Evolutionary conservation across 2,888 invertebrate species (phyloP), one percentile per base, ranked within the genome.

Genomic region (Formica aserva): DNA sequence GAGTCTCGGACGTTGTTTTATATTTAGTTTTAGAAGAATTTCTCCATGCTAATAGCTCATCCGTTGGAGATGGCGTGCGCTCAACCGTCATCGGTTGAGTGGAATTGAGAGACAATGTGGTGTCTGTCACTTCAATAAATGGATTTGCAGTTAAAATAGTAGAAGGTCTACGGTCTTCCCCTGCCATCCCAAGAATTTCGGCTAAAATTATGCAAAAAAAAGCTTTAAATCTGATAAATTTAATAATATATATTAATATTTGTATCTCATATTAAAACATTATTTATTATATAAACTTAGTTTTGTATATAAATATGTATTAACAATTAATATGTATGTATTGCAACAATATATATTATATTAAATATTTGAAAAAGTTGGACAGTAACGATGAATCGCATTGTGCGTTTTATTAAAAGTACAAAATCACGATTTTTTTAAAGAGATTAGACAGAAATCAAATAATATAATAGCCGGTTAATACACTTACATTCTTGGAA

Each of bases 171-270:
- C 96, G 95, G 91, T 97, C 97, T 95, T 91, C 95, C 55, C 97
- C 97, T 94, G 97, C 97, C 97, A 98, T 97, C 52, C 97, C 98
- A 85, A 97, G 95, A 26, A 97, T 97, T 91, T 98, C 98, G 85
- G 97, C 98, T 98, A 91, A 69, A 95, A 93, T 83, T 26, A 11
- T 38, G 66, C 52, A 85, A 35, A 22, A 66, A 48, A 18, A 60
- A 72, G 22, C 60, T 45, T 71, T 83, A 13, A 38, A 67, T 69
- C 15, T 74, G 5, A 35, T 63, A 45, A 26, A 55, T 11, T 72
- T 11, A 48, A 63, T 32, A 1, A 29, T 82, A 63, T 57, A 18
- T 69, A 48, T 26, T 29, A 3, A 62, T 62, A 65, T 45, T 55
- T 41, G 3, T n/a, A 48, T 48, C 18, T 63, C 15, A 15, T n/a